Conservation (phyloP, 1,140 invertebrate species). For the Maconellicoccus hirsutus region DNA sequence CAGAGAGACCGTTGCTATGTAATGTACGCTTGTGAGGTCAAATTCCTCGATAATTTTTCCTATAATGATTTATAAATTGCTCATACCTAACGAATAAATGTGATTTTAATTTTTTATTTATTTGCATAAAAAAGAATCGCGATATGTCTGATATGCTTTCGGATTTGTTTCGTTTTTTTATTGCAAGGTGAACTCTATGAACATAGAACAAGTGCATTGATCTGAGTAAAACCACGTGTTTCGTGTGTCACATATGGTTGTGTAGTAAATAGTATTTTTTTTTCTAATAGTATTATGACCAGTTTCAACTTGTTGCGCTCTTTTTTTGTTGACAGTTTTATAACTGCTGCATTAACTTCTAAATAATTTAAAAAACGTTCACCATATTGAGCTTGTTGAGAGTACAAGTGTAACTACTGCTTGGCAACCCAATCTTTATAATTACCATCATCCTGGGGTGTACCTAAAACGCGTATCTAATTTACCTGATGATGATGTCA, state of each 20-base stretch:
- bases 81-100: not conserved
- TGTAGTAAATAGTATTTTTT: constrained; percentile 16
- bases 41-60: not conserved
- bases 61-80: not conserved
- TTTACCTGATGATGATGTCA: too few relatives aligned
- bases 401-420: too few relatives aligned
- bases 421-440: too few relatives aligned
- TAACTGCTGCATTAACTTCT: not conserved
- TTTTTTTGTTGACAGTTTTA: not conserved
- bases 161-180: too few relatives aligned
- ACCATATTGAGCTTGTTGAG: too few relatives aligned
- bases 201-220: not conserved
- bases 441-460: too few relatives aligned
- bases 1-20: too few relatives aligned
- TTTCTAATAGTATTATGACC: not conserved
- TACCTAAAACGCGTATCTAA: too few relatives aligned
- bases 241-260: constrained; percentile 12
- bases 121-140: not conserved
- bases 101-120: not conserved
- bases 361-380: not conserved
- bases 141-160: too few relatives aligned
- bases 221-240: constrained; percentile 12
- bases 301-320: not conserved
- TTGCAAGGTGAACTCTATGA: not conserved
- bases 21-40: too few relatives aligned